Evolutionary conservation across 2,797 vertebrate species (phyloP), one percentile per base, ranked within the genome.

Genomic region (Salarias fasciatus): DNA sequence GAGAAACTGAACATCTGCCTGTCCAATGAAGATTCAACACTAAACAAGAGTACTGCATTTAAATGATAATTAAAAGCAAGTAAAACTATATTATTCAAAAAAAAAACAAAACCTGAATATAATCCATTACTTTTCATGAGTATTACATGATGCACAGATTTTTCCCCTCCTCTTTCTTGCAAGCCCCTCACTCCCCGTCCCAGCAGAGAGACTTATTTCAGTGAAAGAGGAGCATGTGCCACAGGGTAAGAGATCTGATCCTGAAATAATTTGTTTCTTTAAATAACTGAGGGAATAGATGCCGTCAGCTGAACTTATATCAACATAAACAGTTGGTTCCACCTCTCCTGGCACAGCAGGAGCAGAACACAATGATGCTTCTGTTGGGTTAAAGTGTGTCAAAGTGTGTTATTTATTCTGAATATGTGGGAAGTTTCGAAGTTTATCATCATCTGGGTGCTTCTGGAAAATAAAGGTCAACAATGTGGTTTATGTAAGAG

Each of bases 191-290:
- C 11, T 51, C 15, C 12, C 45, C 59, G 66, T 49, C 52, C 63
- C 37, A 55, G 69, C 42, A 54, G 49, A 66, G 63, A 67, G 47
- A 81, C 79, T 50, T 44, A 77, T 83, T 86, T 55, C 82, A 81
- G 63, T 77, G 63, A 70, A 76, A 86, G 82, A 79, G 65, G 77
- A 82, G 69, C 67, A 68, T 84, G 84, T 84, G 82, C 83, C 81
- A 84, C 67, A 10, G 87, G 83, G 79, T 70, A 68, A 63, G 83
- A 50, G 79, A 88, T 70, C 85, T 80, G 79, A 89, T 77, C 85
- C 86, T 89, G 84, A 91, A 88, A 89, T 90, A 91, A 92, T 90
- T 73, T 80, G 84, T 84, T 88, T 72, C 88, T 89, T 91, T 87
- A 92, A 91, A 92, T 92, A 92, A 89, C 87, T 80, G 56, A 57